Percentiles rank a stretch among this genome's conserved stretches.
Evolutionary conservation across 2,797 vertebrate genomes (phyloP).

Genomic region (Amblyraja radiata): DNA sequence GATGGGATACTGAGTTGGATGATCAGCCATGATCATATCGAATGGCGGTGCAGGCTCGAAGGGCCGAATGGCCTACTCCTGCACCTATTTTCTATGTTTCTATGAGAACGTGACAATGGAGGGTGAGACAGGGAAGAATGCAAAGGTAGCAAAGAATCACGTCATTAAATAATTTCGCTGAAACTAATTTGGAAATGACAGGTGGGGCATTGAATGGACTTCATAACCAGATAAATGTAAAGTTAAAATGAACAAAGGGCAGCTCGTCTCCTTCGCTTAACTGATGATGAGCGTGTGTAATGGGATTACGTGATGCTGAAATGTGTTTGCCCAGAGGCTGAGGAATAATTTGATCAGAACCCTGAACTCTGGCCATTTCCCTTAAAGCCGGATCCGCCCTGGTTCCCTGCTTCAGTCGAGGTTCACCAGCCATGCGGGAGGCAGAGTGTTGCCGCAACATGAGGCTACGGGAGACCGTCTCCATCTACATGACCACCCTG

Average conservation of each 20-base stretch:
- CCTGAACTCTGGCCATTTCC: slow-evolving; percentile 49
- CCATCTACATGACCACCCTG: slow-evolving; percentile 79
- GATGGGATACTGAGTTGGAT: too few species aligned
- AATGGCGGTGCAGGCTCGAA: too few species aligned
- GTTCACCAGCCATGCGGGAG: neutral
- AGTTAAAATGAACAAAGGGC: slow-evolving; percentile 41
- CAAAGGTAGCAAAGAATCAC: neutral
- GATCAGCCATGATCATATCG: too few species aligned
- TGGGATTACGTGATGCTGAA: slow-evolving; percentile 62
- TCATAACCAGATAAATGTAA: neutral
- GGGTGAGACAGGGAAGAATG: neutral
- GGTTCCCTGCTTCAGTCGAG: slow-evolving; percentile 46
- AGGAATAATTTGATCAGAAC: slow-evolving; percentile 66
- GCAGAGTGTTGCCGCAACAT: slow-evolving; percentile 54
- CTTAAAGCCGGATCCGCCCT: slow-evolving; percentile 46
- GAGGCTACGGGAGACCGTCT: slow-evolving; percentile 67
- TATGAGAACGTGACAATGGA: neutral
- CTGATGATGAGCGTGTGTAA: slow-evolving; percentile 74
- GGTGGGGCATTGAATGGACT: neutral
- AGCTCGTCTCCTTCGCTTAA: slow-evolving; percentile 55
- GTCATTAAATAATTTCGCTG: too few species aligned
- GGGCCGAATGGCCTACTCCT: too few species aligned
- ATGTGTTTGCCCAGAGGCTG: slow-evolving; percentile 67
- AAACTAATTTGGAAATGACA: slow-evolving; percentile 10
- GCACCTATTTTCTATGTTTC: too few species aligned